Evolutionary conservation across 2,888 invertebrate species (phyloP).

Genomic region (Temnothorax rugatulus): DNA sequence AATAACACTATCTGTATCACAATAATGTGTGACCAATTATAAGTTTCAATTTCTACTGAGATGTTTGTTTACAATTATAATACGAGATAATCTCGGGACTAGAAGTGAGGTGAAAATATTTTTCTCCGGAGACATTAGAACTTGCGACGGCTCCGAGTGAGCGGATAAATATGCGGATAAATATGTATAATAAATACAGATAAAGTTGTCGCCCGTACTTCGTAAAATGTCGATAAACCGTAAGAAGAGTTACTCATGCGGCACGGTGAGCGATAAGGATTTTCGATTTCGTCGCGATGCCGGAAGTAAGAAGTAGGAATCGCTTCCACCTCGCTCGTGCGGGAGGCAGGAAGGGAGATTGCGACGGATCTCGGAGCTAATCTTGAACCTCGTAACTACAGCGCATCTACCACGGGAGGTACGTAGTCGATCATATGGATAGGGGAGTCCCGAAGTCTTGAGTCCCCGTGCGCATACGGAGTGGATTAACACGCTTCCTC

Average conservation of each 20-base stretch:
- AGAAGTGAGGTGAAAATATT: neutral
- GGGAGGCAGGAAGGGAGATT: neutral
- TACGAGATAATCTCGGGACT: neutral
- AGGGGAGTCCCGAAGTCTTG: neutral
- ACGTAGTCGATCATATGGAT: neutral
- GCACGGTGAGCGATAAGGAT: slow-evolving; percentile 1
- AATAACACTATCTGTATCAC: no score
- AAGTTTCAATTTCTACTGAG: neutral
- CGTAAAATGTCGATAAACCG: slow-evolving; percentile 13
- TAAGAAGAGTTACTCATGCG: slow-evolving; percentile 8
- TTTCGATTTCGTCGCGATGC: slow-evolving; percentile 24
- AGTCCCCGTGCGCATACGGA: neutral
- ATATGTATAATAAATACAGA: slow-evolving; percentile 1
- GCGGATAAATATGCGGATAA: neutral
- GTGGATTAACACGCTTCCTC: slow-evolving; percentile 35
- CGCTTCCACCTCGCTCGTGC: neutral
- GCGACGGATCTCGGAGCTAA: neutral
- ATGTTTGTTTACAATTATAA: neutral
- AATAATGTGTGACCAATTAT: neutral
- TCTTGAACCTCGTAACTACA: neutral
- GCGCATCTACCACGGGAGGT: neutral
- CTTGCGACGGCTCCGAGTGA: neutral
- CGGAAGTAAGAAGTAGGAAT: neutral
- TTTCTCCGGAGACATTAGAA: neutral
- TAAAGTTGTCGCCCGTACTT: neutral